Conservation (phyloP, 1,140 invertebrate genomes). For the Aphis craccivora region DNA sequence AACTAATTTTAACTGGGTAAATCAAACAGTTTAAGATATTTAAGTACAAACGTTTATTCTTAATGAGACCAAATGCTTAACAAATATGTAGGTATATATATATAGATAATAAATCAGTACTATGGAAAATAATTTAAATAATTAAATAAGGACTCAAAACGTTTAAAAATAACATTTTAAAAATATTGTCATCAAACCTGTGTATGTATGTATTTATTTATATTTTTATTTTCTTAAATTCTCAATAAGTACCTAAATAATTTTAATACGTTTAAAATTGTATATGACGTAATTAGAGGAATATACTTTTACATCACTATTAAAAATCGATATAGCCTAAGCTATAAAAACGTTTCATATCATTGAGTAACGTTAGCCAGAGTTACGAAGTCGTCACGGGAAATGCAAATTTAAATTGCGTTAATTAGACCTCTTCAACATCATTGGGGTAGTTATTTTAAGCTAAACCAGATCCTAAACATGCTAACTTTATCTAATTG, state of each 20-base stretch:
- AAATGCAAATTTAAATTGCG: constrained; percentile 37
- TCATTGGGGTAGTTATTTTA: neutral
- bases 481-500: constrained; percentile 5
- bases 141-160: neutral
- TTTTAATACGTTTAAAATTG: neutral
- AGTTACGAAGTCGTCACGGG: constrained; percentile 34
- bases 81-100: neutral
- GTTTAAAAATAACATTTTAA: neutral
- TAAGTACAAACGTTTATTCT: neutral
- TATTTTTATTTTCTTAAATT: neutral
- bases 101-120: neutral
- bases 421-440: constrained; percentile 20
- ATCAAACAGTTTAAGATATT: neutral
- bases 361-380: constrained; percentile 20
- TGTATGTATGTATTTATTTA: neutral
- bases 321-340: neutral
- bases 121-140: constrained; percentile 7
- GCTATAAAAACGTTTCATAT: neutral
- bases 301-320: neutral
- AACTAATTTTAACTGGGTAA: neutral
- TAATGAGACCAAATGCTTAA: neutral
- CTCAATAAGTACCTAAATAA: neutral
- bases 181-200: neutral
- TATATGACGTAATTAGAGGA: neutral
- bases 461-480: constrained; percentile 28